phyloP scores from a whole-genome alignment of 2,113 vertebrate genomes.

The Symphodus melops region DNA sequence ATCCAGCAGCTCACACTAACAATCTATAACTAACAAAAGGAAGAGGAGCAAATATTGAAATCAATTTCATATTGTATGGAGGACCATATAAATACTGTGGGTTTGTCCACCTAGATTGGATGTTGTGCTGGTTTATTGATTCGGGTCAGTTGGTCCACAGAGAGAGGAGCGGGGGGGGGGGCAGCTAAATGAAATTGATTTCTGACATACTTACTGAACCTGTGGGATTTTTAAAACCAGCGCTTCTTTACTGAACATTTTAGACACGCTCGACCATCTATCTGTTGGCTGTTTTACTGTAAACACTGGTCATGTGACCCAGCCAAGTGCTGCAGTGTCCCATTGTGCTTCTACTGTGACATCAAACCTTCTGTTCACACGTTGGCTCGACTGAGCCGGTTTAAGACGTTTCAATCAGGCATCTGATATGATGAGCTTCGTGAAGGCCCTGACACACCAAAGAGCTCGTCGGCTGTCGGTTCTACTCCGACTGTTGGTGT shows the following conservation, averaged over 20 bases:
- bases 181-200: constrained; percentile 26
- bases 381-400: too few species aligned
- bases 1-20: neutral
- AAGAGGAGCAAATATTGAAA: constrained; percentile 15
- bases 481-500: too few species aligned
- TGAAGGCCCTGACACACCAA: too few species aligned
- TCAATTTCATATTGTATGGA: constrained; percentile 20
- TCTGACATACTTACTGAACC: constrained; percentile 13
- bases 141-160: constrained; percentile 26
- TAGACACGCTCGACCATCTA: neutral
- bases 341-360: neutral
- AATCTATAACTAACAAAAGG: neutral
- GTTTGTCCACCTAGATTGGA: neutral
- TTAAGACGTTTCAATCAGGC: too few species aligned
- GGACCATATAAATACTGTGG: constrained; percentile 1
- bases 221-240: constrained; percentile 5
- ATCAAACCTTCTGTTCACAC: neutral
- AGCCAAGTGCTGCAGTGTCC: neutral
- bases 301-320: neutral
- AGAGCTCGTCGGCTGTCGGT: too few species aligned
- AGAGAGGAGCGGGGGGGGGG: neutral
- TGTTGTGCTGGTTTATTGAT: constrained; percentile 5
- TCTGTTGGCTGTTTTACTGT: neutral
- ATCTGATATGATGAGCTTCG: too few species aligned
- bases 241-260: neutral